Evolutionary conservation across 2,888 invertebrate genomes (phyloP).

Genomic region (Drosophila birchii): DNA sequence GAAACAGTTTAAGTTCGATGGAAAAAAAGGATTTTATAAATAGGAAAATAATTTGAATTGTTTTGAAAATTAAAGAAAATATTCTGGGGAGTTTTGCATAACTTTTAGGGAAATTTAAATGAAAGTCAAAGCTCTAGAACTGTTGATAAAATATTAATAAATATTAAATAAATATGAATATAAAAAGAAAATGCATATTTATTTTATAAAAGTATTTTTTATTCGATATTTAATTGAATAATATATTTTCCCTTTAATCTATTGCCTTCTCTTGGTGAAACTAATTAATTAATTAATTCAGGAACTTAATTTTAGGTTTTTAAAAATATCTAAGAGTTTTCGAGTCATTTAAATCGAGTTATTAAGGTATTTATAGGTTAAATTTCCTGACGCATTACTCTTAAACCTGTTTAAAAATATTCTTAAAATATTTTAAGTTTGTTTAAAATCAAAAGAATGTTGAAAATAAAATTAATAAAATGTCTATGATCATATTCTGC

Average conservation of each 20-base stretch:
- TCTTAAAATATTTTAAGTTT: too few species aligned
- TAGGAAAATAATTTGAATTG: background rate
- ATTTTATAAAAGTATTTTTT: background rate
- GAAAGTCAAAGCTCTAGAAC: too few species aligned
- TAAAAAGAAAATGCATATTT: background rate
- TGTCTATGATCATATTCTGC: too few species aligned
- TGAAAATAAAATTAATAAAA: background rate
- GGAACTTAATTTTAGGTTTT: background rate
- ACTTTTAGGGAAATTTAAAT: too few species aligned
- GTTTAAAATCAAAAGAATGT: too few species aligned
- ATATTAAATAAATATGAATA: too few species aligned
- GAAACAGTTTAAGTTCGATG: background rate
- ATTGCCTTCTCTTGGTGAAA: background rate
- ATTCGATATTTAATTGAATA: background rate
- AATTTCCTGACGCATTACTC: background rate
- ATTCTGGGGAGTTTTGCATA: background rate
- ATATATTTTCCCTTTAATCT: background rate
- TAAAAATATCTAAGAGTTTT: background rate
- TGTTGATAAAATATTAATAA: too few species aligned
- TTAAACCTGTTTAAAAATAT: too few species aligned
- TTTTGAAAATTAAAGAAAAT: background rate
- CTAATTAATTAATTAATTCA: background rate
- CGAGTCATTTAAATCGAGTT: too few species aligned
- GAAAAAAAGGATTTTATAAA: background rate
- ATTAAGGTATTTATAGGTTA: background rate